Base-by-base conservation (phyloP, 1,140 invertebrate species). In the Calosoma granatense region DNA sequence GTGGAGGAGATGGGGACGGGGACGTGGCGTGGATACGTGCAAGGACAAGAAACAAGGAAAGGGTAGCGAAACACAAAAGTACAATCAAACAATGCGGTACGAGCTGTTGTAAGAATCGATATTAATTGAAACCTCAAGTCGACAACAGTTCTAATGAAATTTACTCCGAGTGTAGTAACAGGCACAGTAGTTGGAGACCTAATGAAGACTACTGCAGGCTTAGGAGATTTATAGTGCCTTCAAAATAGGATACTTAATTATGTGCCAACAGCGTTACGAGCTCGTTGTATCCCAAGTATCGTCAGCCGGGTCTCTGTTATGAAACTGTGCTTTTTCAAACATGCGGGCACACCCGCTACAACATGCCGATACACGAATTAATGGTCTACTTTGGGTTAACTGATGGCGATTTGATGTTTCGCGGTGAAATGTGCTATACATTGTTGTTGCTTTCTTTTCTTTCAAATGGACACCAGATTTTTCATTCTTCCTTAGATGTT, bases 91-190 rank as follows among this genome's bases (percentile, higher is more conserved):
- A 57, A 57, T 57, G 26, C 41, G 36, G 22, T 41, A 54, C 30
- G 17, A 30, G 17, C 47, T 53, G 36, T 22, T 47, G 41, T 47
- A 12, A 9, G 41, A 57, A 57, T 60, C 55, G 55, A 60, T 60
- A 59, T 60, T 60, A 60, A 60, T 60, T 60, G 59, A 60, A 60
- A 60, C 55, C 59, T 60, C 59, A 54, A 60, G 52, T 30, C 51
- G 36, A 54, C 59, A 60, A 60, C 55, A 53, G 59, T 57, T 57
- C 55, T 60, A 60, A 60, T 60, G 59, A 60, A 60, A 60, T 60
- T 60, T 60, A 54, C 55, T 55, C 55, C 30, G 26, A n/a, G 51
- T 53, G 53, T 53, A 41, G 55, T 59, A n/a, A n/a, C n/a, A n/a
- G n/a, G n/a, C n/a, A n/a, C n/a, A n/a, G n/a, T n/a, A n/a, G n/a